A percentile compares a stretch with the other conserved stretches of the same genome.
phyloP scores from a whole-genome alignment of 2,797 vertebrate genomes.

The Babyrousa celebensis region DNA sequence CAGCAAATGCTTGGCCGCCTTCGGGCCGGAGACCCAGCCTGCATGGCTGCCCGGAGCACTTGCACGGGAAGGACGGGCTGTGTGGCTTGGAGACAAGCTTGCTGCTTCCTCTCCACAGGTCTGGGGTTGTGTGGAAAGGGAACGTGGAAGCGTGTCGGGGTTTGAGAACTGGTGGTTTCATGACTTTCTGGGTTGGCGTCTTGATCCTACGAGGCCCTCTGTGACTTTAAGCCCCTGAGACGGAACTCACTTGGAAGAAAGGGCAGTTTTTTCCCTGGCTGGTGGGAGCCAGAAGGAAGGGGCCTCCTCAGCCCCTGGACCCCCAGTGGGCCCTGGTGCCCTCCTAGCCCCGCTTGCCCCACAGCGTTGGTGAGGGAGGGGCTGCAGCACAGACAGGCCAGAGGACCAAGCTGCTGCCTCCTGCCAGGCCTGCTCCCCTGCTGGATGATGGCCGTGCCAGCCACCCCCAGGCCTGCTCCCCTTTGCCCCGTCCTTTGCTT shows the following conservation, averaged over 20 bases:
- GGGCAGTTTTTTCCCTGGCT: neutral
- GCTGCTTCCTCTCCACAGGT: neutral
- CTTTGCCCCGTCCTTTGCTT: neutral
- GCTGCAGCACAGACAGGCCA: no score
- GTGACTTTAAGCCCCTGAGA: neutral
- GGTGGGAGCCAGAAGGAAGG: neutral
- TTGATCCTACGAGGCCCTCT: neutral
- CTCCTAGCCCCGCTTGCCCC: neutral
- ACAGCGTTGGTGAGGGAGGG: neutral
- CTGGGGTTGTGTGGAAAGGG: neutral
- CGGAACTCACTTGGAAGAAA: neutral
- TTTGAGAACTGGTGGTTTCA: neutral
- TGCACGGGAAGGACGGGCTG: neutral
- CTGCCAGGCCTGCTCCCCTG: neutral
- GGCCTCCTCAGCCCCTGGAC: neutral
- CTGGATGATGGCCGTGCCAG: conserved; percentile 10
- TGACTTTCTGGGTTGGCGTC: neutral
- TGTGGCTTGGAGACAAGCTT: neutral
- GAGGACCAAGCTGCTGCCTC: neutral
- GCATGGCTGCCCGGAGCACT: neutral
- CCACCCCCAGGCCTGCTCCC: neutral
- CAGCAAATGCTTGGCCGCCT: no score
- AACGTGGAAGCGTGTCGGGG: fast-evolving
- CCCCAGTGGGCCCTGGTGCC: neutral
- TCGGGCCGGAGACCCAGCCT: neutral